Base-by-base conservation (phyloP, 2,113 vertebrate species). In the Cyprinodon brontotheroides region DNA sequence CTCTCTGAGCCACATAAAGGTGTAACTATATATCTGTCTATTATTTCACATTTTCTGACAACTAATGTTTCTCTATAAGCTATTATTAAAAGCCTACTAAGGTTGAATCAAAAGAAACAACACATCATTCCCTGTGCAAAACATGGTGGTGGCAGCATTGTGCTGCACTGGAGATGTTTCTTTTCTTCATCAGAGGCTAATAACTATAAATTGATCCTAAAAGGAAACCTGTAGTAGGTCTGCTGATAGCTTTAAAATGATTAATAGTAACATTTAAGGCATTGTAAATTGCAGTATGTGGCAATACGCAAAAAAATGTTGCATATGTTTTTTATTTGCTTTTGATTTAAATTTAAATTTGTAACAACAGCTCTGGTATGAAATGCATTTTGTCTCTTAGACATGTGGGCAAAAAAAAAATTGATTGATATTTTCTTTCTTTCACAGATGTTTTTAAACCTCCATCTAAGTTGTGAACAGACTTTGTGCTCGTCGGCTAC, bases 401-500 rank as follows among this genome's bases (percentile, higher is more conserved):
- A 45, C 9, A 41, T 41, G 4, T 41, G 9, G 41, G 11, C 5
- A 9, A 57, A 20, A 57, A n/a, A 57, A 17, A 57, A 8, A 20
- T n/a, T 53, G 15, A 45, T 11, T 45, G 9, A 8, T 53, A 53
- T 20, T 53, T 53, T 53, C 14, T 15, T 50, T 17, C 20, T 20
- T 5, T 53, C 15, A 20, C 3, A 4, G 17, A n/a, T 64, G 20
- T n/a, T 4, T 41, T 40, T 29, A n/a, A 0, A 11, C 43, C 17
- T 36, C 48, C 63, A 12, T 61, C 15, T 40, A 41, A 7, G 66
- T 64, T 40, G 45, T 65, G 45, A 65, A 39, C 66, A 61, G 13
- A 37, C 13, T 65, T 20, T 36, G 29, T 48, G 9, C 43, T 71
- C 38, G 57, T 77, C 45, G 60, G 17, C 15, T 66, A 74, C 78